A percentile compares a stretch with the other conserved stretches of the same genome.
Evolutionary conservation across 2,888 invertebrate genomes (phyloP).

Genomic region (Fragum whitleyi): DNA sequence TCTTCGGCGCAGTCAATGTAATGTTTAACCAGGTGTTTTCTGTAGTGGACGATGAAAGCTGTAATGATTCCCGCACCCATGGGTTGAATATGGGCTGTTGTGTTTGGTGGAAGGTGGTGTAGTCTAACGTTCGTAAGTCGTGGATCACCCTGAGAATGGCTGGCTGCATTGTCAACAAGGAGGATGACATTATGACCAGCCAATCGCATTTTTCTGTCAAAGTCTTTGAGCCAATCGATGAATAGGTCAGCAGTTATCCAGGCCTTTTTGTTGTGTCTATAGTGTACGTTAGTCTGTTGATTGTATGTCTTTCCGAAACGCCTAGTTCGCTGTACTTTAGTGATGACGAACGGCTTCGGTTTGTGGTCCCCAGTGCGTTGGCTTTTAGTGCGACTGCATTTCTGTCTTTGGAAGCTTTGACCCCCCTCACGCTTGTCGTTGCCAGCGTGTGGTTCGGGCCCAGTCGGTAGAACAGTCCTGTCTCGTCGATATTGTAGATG

Average conservation of each 20-base stretch:
- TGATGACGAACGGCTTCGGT: conserved; percentile 52
- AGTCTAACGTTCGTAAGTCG: neutral
- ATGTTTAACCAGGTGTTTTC: neutral
- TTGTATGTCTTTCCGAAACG: conserved; percentile 52
- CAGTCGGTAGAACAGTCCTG: conserved; percentile 56
- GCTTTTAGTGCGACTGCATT: conserved; percentile 47
- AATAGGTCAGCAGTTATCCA: conserved; percentile 67
- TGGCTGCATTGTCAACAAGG: conserved; percentile 50
- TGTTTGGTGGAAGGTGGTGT: neutral
- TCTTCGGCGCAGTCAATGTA: conserved; percentile 5
- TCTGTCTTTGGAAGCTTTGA: conserved; percentile 43
- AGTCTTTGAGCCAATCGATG: conserved; percentile 58
- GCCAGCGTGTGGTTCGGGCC: conserved; percentile 49
- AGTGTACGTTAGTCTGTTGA: conserved; percentile 15
- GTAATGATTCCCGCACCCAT: neutral
- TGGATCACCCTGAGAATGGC: conserved; percentile 30
- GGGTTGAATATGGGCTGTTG: neutral
- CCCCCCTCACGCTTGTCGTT: conserved; percentile 21
- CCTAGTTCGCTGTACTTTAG: conserved; percentile 21
- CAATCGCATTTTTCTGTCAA: conserved; percentile 47
- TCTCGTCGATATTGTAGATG: conserved; percentile 65
- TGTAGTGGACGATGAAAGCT: neutral
- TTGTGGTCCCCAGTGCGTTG: conserved; percentile 56
- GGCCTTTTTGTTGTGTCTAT: conserved; percentile 61
- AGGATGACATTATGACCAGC: conserved; percentile 27